Evolutionary conservation across 2,797 vertebrate species (phyloP), one percentile per base, ranked within the genome.

Genomic region (Pampus argenteus): DNA sequence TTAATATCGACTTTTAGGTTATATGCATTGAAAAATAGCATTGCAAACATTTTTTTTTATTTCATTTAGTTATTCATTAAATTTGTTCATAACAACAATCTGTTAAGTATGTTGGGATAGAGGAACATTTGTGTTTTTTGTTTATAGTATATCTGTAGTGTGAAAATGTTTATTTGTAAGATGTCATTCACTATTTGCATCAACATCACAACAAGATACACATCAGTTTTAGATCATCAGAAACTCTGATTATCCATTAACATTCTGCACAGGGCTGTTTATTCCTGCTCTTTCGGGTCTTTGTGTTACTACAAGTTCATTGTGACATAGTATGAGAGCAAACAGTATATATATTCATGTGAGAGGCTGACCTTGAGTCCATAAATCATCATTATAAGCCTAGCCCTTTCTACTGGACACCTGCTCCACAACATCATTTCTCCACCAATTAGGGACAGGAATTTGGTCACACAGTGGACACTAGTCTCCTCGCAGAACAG

Each of bases 401-500:
- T 34, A 44, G 44, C 38, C 20, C 36, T 50, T 69, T 71, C 10
- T 25, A 71, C 14, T 61, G 40, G 62, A 66, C 87, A 90, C 87
- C 86, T 90, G 83, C 78, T 82, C 49, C n/a, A 69, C 40, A 60
- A 44, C 57, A 72, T 47, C 1, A 66, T 68, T 48, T 66, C 29
- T 78, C 34, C 52, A 48, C 18, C n/a, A 11, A 64, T 72, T 22
- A 44, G 55, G 52, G 64, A 76, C 84, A 76, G 76, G 76, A 88
- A 84, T 6, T 6, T 68, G 31, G 76, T 71, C 76, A 59, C 47
- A 20, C 55, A 58, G 67, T 56, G 74, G 69, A 73, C 74, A 85
- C 66, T 51, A 56, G 66, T 74, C 77, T 72, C 66, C 71, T 81
- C 47, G 9, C 66, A 67, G 74, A 71, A 82, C 82, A 87, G 88